Conservation (phyloP, 64 coral and sea anemone genomes). For the Catalaphyllia jardinei region DNA sequence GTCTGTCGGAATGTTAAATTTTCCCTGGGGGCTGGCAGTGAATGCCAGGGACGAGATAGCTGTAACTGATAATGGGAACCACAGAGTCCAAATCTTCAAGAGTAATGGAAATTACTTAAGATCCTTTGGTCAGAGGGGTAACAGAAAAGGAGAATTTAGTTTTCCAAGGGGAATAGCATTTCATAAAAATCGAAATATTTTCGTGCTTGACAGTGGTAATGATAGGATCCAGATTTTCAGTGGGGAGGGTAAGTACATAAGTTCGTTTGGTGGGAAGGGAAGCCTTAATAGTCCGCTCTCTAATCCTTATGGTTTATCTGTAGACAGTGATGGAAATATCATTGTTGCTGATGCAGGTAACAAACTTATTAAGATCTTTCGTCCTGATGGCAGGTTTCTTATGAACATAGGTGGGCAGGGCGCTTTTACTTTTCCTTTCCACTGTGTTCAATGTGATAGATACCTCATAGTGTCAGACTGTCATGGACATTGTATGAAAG, state of each 20-base stretch:
- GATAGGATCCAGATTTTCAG: conserved; percentile 40
- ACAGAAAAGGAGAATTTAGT: conserved; percentile 25
- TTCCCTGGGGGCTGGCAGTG: conserved; percentile 45
- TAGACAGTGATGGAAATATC: conserved; percentile 53
- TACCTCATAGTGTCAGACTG: conserved; percentile 44
- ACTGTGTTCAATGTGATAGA: conserved; percentile 32
- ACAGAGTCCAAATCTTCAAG: conserved; percentile 54
- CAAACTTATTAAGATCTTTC: conserved; percentile 57
- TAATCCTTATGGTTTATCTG: conserved; percentile 35
- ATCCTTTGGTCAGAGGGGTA: conserved; percentile 33
- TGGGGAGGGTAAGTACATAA: conserved; percentile 33
- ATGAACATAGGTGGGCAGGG: not conserved
- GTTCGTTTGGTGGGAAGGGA: conserved; percentile 43
- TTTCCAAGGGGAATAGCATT: conserved; percentile 39
- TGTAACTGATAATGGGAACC: conserved; percentile 39
- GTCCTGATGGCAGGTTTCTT: conserved; percentile 44
- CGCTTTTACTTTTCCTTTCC: conserved; percentile 16
- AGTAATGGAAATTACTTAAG: conserved; percentile 36
- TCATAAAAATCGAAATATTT: conserved; percentile 38
- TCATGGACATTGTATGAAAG: conserved; percentile 47
- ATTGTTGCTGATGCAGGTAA: conserved; percentile 58
- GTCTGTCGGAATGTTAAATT: conserved; percentile 26
- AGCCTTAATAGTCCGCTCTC: not conserved
- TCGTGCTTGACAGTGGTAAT: conserved; percentile 51
- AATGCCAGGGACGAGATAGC: conserved; percentile 50